Percentiles rank a stretch among this genome's conserved stretches.
Evolutionary conservation across 1,140 invertebrate genomes (phyloP).

Genomic region (Ruditapes philippinarum): DNA sequence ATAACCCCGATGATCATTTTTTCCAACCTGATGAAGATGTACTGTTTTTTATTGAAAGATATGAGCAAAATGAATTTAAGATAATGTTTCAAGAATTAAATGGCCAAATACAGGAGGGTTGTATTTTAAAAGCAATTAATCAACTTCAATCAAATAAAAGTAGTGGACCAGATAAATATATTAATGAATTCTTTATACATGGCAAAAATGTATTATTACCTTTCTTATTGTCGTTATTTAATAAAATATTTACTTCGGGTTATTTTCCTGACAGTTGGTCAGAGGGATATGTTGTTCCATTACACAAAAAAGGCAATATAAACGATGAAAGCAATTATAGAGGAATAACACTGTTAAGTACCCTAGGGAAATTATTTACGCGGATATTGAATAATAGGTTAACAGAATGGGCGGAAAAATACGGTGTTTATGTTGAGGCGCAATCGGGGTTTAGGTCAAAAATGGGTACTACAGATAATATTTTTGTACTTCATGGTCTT

Average conservation of each 20-base stretch:
- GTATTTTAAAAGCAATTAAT: background rate
- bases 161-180: conserved; percentile 1
- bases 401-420: conserved; percentile 5
- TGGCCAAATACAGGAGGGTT: background rate
- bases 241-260: conserved; percentile 35
- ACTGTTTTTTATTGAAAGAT: background rate
- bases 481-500: conserved; percentile 34
- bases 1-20: background rate
- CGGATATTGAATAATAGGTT: conserved; percentile 16
- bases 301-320: conserved; percentile 44
- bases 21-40: conserved; percentile 13
- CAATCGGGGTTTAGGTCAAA: conserved; percentile 41
- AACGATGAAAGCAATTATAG: conserved; percentile 28
- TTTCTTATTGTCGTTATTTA: conserved; percentile 23
- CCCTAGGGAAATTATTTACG: conserved; percentile 36
- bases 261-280: conserved; percentile 26
- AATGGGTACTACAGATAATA: conserved; percentile 34
- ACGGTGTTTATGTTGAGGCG: conserved; percentile 8
- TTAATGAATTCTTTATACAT: conserved; percentile 40
- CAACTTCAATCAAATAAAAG: background rate
- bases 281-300: conserved; percentile 40
- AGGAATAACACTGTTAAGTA: conserved; percentile 39
- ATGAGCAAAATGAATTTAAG: background rate
- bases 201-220: background rate
- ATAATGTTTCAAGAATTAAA: conserved; percentile 22